Base-by-base conservation (phyloP, 2,888 invertebrate species). In the Ommatoiulus sabulosus region DNA sequence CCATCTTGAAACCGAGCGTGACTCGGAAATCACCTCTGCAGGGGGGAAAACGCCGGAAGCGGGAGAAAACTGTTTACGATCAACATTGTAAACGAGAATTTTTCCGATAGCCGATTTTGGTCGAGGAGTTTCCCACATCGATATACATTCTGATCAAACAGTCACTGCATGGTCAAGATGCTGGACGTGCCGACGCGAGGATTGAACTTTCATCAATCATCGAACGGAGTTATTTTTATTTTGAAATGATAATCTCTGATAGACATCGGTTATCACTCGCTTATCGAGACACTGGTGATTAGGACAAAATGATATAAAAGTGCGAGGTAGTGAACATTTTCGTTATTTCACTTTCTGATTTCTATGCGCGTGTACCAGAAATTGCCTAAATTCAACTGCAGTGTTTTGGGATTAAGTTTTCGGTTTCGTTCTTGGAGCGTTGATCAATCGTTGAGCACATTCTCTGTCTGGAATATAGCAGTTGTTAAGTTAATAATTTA, bases 11-110 rank as follows among this genome's bases (percentile, higher is more conserved):
- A 35, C 35, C 3, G 63, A 35, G 35, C 80, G 80, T 80, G 80
- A 80, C 80, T 35, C 35, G 35, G 72, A 80, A 80, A 80, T 80
- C 80, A 80, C 80, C 80, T 80, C 80, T 35, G 80, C 24, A 35
- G 35, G 80, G 80, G 63, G 80, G 24, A 35, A 80, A 35, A 35
- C 35, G 35, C 80, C 35, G 80, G 24, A 80, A 15, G 12, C 24
- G 35, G 24, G 35, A 6, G 72, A 72, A 24, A 72, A 20, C 72
- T 72, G 24, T 7, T 24, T 12, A 35, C 80, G 2, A 24, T 35
- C 35, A 35, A 35, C 3, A 35, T 72, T 24, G 8, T 20, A 72
- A 72, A 72, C 72, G 20, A 8, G 8, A 20, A 72, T 63, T 63
- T 57, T 3, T 63, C 7, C 63, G 63, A 63, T 63, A 63, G 6